phyloP scores from a whole-genome alignment of 2,797 vertebrate species.

The Pogonophryne albipinna region DNA sequence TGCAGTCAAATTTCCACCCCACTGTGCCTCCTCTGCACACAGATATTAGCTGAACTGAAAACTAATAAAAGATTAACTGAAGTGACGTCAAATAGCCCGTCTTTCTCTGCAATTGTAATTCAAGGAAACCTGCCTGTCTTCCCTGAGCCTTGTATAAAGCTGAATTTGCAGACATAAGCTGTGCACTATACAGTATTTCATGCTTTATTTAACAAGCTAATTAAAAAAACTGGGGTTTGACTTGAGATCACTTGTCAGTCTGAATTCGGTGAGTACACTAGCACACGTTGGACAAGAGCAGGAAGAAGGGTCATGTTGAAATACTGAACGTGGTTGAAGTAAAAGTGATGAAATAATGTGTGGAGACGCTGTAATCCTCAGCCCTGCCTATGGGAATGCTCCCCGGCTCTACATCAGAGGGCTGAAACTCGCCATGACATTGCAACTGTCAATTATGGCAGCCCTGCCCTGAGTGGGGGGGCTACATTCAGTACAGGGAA shows the following conservation, averaged over 20 bases:
- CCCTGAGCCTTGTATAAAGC: background rate
- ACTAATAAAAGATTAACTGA: constrained; percentile 36
- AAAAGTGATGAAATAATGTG: constrained; percentile 78
- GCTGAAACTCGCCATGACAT: constrained; percentile 65
- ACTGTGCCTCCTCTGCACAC: constrained; percentile 50
- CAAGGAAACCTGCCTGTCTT: background rate
- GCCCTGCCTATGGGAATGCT: constrained; percentile 51
- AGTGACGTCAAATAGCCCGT: background rate
- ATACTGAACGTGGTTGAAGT: constrained; percentile 60
- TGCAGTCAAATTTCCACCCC: constrained; percentile 24
- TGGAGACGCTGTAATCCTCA: constrained; percentile 72
- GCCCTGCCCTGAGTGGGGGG: constrained; percentile 57
- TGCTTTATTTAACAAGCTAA: constrained; percentile 15
- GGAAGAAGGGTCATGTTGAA: constrained; percentile 57
- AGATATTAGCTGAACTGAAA: constrained; percentile 48
- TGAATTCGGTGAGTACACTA: constrained; percentile 34
- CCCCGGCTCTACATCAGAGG: constrained; percentile 69
- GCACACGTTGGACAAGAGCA: constrained; percentile 37
- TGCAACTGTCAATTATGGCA: constrained; percentile 55
- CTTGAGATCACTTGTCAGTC: constrained; percentile 24
- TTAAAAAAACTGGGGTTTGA: constrained; percentile 38
- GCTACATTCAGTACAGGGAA: constrained; percentile 46
- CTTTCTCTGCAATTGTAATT: background rate
- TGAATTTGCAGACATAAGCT: constrained; percentile 10
- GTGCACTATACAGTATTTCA: background rate